Evolutionary conservation across 2,888 invertebrate species (phyloP).

Genomic region (Steinernema scapterisci): DNA sequence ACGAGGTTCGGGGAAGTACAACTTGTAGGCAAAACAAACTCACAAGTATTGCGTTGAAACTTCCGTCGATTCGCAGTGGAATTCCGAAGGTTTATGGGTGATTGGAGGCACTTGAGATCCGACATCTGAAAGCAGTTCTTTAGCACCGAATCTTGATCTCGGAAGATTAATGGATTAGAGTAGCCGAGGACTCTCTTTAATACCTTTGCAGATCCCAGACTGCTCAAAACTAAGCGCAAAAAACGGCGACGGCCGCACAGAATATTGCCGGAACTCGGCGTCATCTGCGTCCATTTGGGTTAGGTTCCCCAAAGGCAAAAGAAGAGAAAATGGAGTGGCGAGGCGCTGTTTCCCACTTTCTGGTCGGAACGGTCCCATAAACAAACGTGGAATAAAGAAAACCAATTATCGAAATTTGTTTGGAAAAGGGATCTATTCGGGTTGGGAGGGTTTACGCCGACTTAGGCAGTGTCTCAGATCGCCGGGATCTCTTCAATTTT

Average conservation of each 20-base stretch:
- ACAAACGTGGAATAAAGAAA: too few relatives aligned
- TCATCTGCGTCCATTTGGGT: neutral
- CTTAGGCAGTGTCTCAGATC: too few relatives aligned
- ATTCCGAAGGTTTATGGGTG: slow-evolving; percentile 14
- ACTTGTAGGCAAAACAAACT: neutral
- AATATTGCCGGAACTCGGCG: neutral
- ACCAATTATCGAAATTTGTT: too few relatives aligned
- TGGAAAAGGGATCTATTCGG: too few relatives aligned
- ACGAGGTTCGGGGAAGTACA: neutral
- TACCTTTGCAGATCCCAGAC: neutral
- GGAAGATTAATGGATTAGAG: neutral
- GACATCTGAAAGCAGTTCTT: slow-evolving; percentile 3
- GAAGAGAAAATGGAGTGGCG: too few relatives aligned
- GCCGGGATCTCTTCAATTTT: too few relatives aligned
- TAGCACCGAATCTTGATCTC: neutral
- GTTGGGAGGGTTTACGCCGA: too few relatives aligned
- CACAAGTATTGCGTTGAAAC: slow-evolving; percentile 17
- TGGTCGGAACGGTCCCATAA: too few relatives aligned
- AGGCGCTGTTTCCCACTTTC: too few relatives aligned
- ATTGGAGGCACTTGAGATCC: slow-evolving; percentile 21
- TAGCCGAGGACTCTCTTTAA: neutral
- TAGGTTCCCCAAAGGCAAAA: too few relatives aligned
- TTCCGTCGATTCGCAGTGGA: neutral
- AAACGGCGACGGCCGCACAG: neutral
- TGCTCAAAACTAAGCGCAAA: neutral